These are phyloP conservation scores for Tricholaema leucomelas DNA, from an alignment of 2,113 vertebrate species.

Conservation along the genomic window DNA sequence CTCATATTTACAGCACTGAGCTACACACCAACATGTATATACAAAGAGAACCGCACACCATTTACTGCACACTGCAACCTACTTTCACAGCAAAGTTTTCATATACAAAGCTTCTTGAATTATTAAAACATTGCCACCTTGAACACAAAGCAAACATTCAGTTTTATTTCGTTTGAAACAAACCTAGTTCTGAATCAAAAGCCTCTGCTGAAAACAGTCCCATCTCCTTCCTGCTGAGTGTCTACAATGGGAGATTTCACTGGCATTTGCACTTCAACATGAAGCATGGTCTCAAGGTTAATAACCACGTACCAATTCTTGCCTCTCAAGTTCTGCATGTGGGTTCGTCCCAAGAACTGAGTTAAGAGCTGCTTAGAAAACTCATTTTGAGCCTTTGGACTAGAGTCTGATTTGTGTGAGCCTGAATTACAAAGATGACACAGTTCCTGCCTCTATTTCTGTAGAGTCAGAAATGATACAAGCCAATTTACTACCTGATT, in stretches of 20 bases:
- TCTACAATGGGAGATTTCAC: slow-evolving; percentile 3
- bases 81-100: background rate
- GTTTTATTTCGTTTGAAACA: slow-evolving; percentile 7
- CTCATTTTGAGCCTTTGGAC: background rate
- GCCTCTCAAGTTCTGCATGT: background rate
- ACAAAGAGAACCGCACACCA: background rate
- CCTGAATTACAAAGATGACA: background rate
- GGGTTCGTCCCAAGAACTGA: slow-evolving; percentile 20
- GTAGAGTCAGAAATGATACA: background rate
- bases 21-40: background rate
- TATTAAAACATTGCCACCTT: background rate
- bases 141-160: background rate
- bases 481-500: background rate
- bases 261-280: slow-evolving; percentile 41
- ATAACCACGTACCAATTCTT: background rate
- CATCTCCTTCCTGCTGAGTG: background rate
- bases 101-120: background rate
- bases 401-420: background rate
- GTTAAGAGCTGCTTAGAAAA: slow-evolving; percentile 7
- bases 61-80: background rate
- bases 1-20: background rate
- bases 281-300: slow-evolving; percentile 37
- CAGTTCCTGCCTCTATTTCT: background rate
- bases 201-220: background rate
- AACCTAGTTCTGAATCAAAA: slow-evolving; percentile 29